phyloP scores from a whole-genome alignment of 2,888 invertebrate genomes.

The Eupithecia insigniata region DNA sequence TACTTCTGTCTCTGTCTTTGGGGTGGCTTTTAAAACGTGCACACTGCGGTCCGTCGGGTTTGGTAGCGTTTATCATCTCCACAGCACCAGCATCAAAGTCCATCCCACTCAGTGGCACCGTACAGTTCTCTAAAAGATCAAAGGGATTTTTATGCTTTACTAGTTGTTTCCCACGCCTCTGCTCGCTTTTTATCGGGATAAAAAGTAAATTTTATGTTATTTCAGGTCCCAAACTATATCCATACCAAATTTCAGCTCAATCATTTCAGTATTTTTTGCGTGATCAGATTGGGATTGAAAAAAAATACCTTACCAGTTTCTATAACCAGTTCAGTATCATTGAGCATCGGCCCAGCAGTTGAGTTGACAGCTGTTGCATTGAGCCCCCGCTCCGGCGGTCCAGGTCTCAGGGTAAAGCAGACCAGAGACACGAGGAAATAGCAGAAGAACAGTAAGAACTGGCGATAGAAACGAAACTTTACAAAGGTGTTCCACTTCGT shows the following conservation, averaged over 20 bases:
- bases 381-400: conserved; percentile 86
- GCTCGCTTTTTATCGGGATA: no score
- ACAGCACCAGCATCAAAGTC: conserved; percentile 67
- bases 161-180: no score
- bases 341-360: conserved; percentile 59
- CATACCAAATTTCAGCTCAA: no score
- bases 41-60: conserved; percentile 62
- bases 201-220: no score
- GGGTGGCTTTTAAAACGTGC: conserved; percentile 76
- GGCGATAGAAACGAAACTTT: conserved; percentile 95
- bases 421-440: conserved; percentile 95
- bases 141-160: neutral
- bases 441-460: conserved; percentile 94
- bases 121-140: conserved; percentile 70
- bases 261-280: no score
- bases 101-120: conserved; percentile 54
- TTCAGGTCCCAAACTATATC: no score
- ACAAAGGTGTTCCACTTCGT: conserved; percentile 99
- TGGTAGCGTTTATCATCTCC: conserved; percentile 70
- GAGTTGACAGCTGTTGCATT: conserved; percentile 69
- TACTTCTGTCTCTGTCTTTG: conserved; percentile 75
- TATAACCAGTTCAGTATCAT: conserved; percentile 64
- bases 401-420: conserved; percentile 95
- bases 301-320: conserved; percentile 64
- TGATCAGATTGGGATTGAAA: neutral